Evolutionary conservation across 1,140 invertebrate genomes (phyloP).

Genomic region (Fragariocoptes setiger): DNA sequence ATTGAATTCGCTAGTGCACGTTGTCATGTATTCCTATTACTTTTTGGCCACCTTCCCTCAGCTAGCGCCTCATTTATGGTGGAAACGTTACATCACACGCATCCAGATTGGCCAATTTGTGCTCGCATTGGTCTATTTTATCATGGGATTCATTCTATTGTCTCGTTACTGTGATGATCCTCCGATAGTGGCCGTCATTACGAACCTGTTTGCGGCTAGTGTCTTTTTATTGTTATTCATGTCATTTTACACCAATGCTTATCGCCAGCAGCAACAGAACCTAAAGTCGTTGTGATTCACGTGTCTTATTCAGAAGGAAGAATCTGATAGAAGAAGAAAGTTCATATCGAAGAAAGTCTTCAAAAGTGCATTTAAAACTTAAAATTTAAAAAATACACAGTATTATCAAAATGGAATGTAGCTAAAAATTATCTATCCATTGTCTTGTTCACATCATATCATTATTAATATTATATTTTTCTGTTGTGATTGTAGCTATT

Average conservation of each 20-base stretch:
- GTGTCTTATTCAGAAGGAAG: too few species aligned
- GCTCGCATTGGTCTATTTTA: too few species aligned
- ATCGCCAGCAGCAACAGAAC: constrained; percentile 26
- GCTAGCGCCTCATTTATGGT: constrained; percentile 20
- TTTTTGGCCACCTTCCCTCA: constrained; percentile 19
- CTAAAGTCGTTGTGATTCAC: too few species aligned
- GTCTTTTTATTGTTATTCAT: constrained; percentile 31
- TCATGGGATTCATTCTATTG: background rate
- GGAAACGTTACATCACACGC: constrained; percentile 22
- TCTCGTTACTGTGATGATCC: background rate
- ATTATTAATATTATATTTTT: too few species aligned
- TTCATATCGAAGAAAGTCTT: too few species aligned
- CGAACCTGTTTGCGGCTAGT: constrained; percentile 6
- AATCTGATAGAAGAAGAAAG: too few species aligned
- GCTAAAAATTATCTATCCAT: too few species aligned
- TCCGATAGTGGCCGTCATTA: background rate
- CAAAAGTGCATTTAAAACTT: too few species aligned
- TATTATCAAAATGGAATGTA: too few species aligned
- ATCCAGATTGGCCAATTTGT: constrained; percentile 18
- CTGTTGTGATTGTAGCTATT: too few species aligned
- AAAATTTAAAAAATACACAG: too few species aligned
- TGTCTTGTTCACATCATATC: too few species aligned
- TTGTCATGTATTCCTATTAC: constrained; percentile 23
- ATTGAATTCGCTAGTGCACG: constrained; percentile 52
- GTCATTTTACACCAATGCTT: constrained; percentile 55